Percentiles rank a stretch among this genome's conserved stretches.
Evolutionary conservation across 2,113 vertebrate species (phyloP).

Genomic region (Glareola pratincola): DNA sequence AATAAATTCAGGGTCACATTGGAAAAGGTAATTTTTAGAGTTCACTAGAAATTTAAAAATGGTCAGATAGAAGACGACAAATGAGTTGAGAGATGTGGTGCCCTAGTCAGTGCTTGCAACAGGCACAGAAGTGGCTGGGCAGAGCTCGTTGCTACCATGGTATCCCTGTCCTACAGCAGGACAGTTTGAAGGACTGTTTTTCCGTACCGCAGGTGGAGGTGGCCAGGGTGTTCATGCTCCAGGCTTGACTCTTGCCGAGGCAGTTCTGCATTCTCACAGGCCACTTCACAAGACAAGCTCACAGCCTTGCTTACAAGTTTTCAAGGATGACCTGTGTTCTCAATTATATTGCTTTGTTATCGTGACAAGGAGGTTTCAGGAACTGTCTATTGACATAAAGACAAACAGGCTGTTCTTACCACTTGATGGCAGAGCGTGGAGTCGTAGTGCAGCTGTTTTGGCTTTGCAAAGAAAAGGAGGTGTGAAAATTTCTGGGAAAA

Average conservation of each 20-base stretch:
- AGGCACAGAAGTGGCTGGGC: background rate
- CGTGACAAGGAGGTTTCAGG: background rate
- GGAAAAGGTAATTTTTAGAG: background rate
- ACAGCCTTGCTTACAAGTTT: background rate
- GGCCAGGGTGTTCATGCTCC: background rate
- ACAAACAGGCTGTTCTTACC: background rate
- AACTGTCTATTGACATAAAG: background rate
- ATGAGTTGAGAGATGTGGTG: fast-evolving
- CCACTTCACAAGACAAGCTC: background rate
- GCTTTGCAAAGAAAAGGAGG: background rate
- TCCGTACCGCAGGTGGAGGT: background rate
- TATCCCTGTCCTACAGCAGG: background rate
- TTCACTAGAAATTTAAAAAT: background rate
- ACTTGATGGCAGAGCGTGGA: background rate
- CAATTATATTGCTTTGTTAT: background rate
- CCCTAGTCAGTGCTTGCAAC: background rate
- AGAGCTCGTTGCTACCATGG: background rate
- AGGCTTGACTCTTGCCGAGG: background rate
- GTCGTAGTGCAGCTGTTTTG: background rate
- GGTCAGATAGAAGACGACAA: background rate
- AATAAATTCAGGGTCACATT: background rate
- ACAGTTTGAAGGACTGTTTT: background rate
- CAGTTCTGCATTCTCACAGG: background rate
- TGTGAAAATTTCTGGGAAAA: background rate
- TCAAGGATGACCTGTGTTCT: background rate